phyloP scores from a whole-genome alignment of 1,140 invertebrate genomes.

The Lucilia sericata region DNA sequence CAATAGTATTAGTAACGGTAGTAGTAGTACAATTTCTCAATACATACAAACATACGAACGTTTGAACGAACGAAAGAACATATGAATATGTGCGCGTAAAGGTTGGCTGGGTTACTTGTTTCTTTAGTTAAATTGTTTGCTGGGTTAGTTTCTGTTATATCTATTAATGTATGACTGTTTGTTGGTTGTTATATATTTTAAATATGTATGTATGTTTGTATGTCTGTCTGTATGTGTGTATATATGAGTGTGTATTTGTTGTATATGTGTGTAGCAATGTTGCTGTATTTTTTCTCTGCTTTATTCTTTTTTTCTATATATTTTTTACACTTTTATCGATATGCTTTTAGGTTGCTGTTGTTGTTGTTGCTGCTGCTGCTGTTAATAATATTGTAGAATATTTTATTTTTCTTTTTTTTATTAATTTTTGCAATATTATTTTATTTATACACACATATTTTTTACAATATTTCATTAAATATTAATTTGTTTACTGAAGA shows the following conservation, averaged over 20 bases:
- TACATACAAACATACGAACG: not conserved
- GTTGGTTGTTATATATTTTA: slow-evolving; percentile 31
- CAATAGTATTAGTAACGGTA: not conserved
- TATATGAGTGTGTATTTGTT: slow-evolving; percentile 46
- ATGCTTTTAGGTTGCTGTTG: slow-evolving; percentile 47
- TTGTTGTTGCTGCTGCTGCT: not conserved
- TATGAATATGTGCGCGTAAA: not conserved
- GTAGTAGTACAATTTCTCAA: not conserved
- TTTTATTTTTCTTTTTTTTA: slow-evolving; percentile 14
- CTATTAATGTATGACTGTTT: not conserved
- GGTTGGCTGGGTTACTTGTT: not conserved
- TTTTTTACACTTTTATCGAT: slow-evolving; percentile 53
- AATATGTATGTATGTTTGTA: slow-evolving; percentile 44
- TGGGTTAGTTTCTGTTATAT: not conserved
- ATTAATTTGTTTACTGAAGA: not conserved
- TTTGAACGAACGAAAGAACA: not conserved
- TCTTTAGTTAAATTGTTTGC: not conserved
- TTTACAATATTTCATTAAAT: not conserved
- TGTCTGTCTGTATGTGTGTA: slow-evolving; percentile 45
- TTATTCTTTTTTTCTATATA: slow-evolving; percentile 32
- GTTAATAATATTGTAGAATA: slow-evolving; percentile 3
- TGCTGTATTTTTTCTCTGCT: slow-evolving; percentile 28
- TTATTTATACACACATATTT: slow-evolving; percentile 9
- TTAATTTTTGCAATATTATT: slow-evolving; percentile 15
- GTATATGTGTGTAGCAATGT: slow-evolving; percentile 15